phyloP scores from a whole-genome alignment of 2,888 invertebrate genomes.

The Chloroclystis v-ata region DNA sequence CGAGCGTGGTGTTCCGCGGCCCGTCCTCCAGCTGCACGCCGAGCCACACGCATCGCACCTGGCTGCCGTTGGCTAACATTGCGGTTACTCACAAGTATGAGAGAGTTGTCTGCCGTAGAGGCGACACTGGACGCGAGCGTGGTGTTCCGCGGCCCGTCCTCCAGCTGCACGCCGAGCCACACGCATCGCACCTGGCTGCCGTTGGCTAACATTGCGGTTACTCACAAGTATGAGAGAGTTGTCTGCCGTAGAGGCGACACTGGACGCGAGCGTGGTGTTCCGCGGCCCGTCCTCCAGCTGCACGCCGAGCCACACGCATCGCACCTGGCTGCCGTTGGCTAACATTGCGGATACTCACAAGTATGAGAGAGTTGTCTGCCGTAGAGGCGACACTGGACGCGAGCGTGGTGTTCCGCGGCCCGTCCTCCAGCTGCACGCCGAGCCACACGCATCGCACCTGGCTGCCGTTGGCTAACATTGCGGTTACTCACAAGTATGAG shows the following conservation, averaged over 20 bases:
- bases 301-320: constrained; percentile 81
- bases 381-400: constrained; percentile 71
- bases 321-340: constrained; percentile 70
- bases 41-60: constrained; percentile 80
- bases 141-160: constrained; percentile 53
- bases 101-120: constrained; percentile 70
- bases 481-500: too few relatives aligned
- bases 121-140: constrained; percentile 68
- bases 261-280: constrained; percentile 66
- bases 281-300: constrained; percentile 51
- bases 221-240: too few relatives aligned
- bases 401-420: constrained; percentile 56
- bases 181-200: constrained; percentile 79
- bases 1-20: constrained; percentile 57
- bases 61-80: constrained; percentile 65
- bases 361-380: constrained; percentile 70
- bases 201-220: constrained; percentile 58
- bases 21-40: constrained; percentile 65
- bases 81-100: too few relatives aligned
- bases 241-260: constrained; percentile 68
- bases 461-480: constrained; percentile 65
- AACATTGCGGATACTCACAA: constrained; percentile 76
- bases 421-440: constrained; percentile 63
- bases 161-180: constrained; percentile 76
- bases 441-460: constrained; percentile 81